These are phyloP conservation scores for Athene noctua DNA, from an alignment of 2,113 vertebrate species.

Conservation along the genomic window DNA sequence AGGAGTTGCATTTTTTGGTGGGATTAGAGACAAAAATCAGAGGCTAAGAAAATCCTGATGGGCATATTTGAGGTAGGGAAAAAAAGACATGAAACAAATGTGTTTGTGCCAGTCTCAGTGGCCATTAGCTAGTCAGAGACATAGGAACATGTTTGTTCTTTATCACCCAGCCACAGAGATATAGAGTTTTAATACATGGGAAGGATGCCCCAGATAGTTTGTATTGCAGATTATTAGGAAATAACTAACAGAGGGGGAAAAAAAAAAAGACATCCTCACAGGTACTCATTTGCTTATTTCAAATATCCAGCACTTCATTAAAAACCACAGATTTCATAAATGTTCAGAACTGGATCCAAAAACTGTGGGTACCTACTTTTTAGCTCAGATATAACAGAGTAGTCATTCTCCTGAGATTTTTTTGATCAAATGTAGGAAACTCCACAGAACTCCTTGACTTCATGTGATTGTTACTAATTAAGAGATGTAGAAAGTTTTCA, in stretches of 20 bases:
- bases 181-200: not conserved
- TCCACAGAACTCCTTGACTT: not conserved
- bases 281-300: not conserved
- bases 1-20: constrained; percentile 12
- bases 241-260: not conserved
- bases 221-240: not conserved
- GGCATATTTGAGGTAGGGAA: not conserved
- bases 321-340: not conserved
- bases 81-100: not conserved
- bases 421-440: not conserved
- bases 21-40: not conserved
- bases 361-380: not conserved
- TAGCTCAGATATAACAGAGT: not conserved
- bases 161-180: not conserved
- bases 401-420: not conserved
- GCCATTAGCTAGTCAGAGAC: not conserved
- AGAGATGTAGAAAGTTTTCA: not conserved
- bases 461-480: not conserved
- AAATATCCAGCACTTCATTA: not conserved
- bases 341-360: not conserved
- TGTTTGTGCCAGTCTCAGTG: not conserved
- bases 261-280: accelerated
- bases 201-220: not conserved
- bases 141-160: not conserved
- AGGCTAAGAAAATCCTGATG: constrained; percentile 25